Evolutionary conservation across 2,113 vertebrate genomes (phyloP).

Genomic region (Neolamprologus variostigma): DNA sequence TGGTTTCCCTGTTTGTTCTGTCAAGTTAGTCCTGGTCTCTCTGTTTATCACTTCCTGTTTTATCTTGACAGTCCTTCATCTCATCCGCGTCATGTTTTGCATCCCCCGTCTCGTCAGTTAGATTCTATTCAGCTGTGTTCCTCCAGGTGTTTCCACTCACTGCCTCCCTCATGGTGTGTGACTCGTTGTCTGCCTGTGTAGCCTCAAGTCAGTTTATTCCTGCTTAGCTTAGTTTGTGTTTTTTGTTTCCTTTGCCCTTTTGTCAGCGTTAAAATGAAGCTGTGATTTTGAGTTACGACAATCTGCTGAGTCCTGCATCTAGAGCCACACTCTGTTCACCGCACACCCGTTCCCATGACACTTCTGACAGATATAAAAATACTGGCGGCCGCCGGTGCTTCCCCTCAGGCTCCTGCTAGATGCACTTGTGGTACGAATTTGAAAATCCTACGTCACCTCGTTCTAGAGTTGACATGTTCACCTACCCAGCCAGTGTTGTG

Average conservation of each 20-base stretch:
- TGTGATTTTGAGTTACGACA: neutral
- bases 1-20: neutral
- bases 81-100: neutral
- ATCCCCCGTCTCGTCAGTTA: neutral
- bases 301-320: neutral
- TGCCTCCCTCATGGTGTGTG: neutral
- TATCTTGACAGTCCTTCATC: neutral
- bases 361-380: neutral
- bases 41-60: neutral
- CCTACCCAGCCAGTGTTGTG: neutral
- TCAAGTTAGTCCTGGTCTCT: neutral
- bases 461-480: neutral
- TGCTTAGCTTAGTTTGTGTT: neutral
- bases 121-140: neutral
- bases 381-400: neutral
- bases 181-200: neutral
- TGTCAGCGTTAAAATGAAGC: neutral
- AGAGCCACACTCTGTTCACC: neutral
- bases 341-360: neutral
- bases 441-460: fast-evolving
- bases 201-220: neutral
- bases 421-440: neutral
- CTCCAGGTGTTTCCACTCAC: neutral
- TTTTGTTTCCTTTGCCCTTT: neutral
- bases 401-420: neutral